Evolutionary conservation across 1,140 invertebrate species (phyloP), one percentile per base, ranked within the genome.

Genomic region (Bombus waltoni): DNA sequence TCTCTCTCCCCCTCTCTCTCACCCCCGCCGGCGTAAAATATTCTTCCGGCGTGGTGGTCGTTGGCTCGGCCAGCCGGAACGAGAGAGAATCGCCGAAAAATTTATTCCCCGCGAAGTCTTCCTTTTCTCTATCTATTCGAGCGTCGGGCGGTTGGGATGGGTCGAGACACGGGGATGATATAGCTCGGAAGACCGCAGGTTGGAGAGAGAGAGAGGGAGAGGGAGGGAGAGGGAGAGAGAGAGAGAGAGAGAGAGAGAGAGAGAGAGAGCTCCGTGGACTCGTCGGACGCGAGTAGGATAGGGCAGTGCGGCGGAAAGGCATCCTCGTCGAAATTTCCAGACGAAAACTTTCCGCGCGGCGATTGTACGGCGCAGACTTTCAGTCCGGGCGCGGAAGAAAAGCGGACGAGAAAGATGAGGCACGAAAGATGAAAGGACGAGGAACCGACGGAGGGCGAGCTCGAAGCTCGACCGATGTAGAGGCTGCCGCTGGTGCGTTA

Each of bases 381-480:
- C 44, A 76, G 65, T 86, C 91, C 85, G 89, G 70, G 68, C 42
- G 84, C 47, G 85, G 88, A 92, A 91, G 91, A 92, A 88, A 84
- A 77, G 80, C 83, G 80, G 80, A 90, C 59, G 87, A 83, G 78
- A 89, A 92, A 88, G 91, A 93, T 90, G 92, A 93, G 86, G 83
- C 87, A 87, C 78, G 87, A 93, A 86, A 93, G 90, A 93, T 93
- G 91, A 93, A 93, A 93, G 92, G 88, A 91, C 87, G 76, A 89
- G 76, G 38, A 85, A 53, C 25, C 42, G 70, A 15, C 38, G 68
- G 38, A 40, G 59, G 32, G 53, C 13, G 28, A 18, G 40, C 42
- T 42, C 3, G 57, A 74, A 28, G 77, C 78, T 81, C 44, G 35
- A 68, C 44, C 59, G 28, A 42, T 15, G n/a, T n/a, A 62, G 59